Percentiles rank a stretch among this genome's conserved stretches.
Evolutionary conservation across 2,113 vertebrate species (phyloP).

Genomic region (Amblyornis subalaris): DNA sequence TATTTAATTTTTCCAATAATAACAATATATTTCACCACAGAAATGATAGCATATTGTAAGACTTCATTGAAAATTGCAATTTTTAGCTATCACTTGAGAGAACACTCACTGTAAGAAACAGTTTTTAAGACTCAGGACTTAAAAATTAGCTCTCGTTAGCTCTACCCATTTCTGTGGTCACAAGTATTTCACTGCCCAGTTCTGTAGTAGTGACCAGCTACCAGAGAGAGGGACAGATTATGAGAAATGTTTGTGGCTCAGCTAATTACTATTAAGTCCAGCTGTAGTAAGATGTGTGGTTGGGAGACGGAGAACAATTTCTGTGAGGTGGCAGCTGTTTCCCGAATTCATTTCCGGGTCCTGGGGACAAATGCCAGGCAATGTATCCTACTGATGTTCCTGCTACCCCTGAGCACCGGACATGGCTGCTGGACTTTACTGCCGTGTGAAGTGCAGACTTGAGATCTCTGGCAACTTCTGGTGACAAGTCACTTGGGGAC

Average conservation of each 20-base stretch:
- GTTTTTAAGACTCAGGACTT: background rate
- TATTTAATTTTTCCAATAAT: background rate
- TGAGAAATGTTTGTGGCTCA: background rate
- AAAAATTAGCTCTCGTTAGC: background rate
- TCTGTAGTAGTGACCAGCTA: background rate
- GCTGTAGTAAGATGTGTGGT: fast-evolving
- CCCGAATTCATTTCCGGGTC: background rate
- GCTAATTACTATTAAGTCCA: background rate
- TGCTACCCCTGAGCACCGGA: background rate
- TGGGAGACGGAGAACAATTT: background rate
- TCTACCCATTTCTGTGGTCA: background rate
- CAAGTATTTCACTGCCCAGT: background rate
- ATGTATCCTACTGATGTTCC: background rate
- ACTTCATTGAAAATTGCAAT: background rate
- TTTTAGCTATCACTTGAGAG: background rate
- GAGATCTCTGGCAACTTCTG: background rate
- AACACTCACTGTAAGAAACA: background rate
- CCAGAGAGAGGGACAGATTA: background rate
- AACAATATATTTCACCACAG: background rate
- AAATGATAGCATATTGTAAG: background rate
- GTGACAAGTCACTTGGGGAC: background rate
- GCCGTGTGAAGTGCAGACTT: background rate
- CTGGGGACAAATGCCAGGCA: background rate
- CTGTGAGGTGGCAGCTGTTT: background rate
- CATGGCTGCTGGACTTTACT: background rate